Evolutionary conservation across 2,797 vertebrate genomes (phyloP).

Genomic region (Kryptolebias ocellatus): DNA sequence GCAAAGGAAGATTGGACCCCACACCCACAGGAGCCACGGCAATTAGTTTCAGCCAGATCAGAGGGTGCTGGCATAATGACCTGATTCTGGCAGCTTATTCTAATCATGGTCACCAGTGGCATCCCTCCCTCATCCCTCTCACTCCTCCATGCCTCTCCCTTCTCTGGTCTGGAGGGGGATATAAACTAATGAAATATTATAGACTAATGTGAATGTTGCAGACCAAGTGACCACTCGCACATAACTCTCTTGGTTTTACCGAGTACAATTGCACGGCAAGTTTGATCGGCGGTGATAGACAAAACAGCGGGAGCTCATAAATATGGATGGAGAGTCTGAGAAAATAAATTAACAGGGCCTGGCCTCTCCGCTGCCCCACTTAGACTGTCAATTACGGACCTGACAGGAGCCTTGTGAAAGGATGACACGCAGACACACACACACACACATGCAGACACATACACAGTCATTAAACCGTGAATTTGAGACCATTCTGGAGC

Average conservation of each 20-base stretch:
- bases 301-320: conserved; percentile 97
- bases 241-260: conserved; percentile 81
- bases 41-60: conserved; percentile 75
- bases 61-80: conserved; percentile 72
- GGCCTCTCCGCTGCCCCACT: conserved; percentile 94
- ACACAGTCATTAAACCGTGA: conserved; percentile 84
- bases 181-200: conserved; percentile 81
- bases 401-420: conserved; percentile 89
- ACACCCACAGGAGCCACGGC: conserved; percentile 62
- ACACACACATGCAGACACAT: conserved; percentile 31
- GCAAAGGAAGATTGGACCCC: conserved; percentile 56
- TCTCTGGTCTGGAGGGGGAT: conserved; percentile 37
- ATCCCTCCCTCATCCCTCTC: conserved; percentile 45
- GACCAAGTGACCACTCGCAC: conserved; percentile 78
- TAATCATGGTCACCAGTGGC: conserved; percentile 56
- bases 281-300: conserved; percentile 94
- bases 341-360: conserved; percentile 97
- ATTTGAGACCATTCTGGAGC: conserved; percentile 87
- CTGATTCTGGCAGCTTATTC: conserved; percentile 69
- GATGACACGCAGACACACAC: conserved; percentile 65
- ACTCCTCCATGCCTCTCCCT: conserved; percentile 28
- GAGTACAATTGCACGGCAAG: conserved; percentile 88
- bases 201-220: conserved; percentile 65
- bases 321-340: conserved; percentile 92
- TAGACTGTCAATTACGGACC: conserved; percentile 91